A percentile compares a stretch with the other conserved stretches of the same genome.
phyloP scores from a whole-genome alignment of 2,113 vertebrate genomes.

The Ailurus styani region DNA sequence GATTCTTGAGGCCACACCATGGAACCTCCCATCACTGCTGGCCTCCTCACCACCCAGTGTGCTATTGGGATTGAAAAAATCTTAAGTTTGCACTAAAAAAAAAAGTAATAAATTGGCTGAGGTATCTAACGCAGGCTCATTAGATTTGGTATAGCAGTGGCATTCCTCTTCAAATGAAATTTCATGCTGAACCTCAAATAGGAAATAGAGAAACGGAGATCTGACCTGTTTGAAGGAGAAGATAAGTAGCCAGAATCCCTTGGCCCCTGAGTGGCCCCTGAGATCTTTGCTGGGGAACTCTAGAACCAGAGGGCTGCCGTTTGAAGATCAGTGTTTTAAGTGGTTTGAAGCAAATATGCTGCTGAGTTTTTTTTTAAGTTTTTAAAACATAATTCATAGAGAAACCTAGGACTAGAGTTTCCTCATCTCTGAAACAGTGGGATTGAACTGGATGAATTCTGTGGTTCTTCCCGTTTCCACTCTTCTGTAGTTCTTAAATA shows the following conservation, averaged over 20 bases:
- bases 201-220: not conserved
- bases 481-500: not conserved
- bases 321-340: not conserved
- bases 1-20: not conserved
- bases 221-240: not conserved
- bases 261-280: accelerated
- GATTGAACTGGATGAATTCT: not conserved
- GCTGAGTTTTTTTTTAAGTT: not conserved
- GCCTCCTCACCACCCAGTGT: not conserved
- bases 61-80: not conserved
- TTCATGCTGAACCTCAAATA: not conserved
- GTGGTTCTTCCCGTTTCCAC: not conserved
- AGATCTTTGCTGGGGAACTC: not conserved
- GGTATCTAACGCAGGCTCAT: not conserved
- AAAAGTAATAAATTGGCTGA: not conserved
- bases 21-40: accelerated
- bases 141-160: not conserved
- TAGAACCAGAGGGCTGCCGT: not conserved
- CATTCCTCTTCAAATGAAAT: not conserved
- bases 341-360: not conserved
- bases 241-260: not conserved
- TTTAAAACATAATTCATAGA: not conserved
- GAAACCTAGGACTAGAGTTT: not conserved
- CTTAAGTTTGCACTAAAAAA: not conserved
- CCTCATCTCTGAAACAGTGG: not conserved